Conservation (phyloP, 2,797 vertebrate species). For the Pseudotriccus pelzelni region DNA sequence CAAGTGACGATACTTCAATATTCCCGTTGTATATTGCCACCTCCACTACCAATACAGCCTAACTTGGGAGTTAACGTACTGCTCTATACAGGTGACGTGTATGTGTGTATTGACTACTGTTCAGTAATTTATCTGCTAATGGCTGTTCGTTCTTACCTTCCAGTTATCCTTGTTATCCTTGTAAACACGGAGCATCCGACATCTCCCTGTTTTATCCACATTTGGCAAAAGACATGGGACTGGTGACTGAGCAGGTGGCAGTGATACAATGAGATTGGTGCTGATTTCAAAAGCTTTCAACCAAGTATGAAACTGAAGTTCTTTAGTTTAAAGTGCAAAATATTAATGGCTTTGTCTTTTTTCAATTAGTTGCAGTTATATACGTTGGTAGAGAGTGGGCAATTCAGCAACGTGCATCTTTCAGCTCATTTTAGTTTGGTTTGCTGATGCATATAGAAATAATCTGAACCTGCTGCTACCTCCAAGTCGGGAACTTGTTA, state of each 20-base stretch:
- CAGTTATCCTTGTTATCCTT: background rate
- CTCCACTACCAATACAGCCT: background rate
- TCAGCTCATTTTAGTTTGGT: conserved; percentile 32
- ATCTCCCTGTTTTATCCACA: background rate
- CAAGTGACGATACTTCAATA: background rate
- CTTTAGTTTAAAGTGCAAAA: conserved; percentile 31
- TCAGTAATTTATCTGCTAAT: conserved; percentile 46
- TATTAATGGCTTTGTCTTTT: conserved; percentile 25
- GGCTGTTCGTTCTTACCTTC: background rate
- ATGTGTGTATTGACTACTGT: conserved; percentile 12
- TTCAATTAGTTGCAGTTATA: conserved; percentile 14
- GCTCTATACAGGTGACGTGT: conserved; percentile 22
- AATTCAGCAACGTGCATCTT: conserved; percentile 1
- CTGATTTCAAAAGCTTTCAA: conserved; percentile 46
- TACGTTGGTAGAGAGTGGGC: conserved; percentile 12
- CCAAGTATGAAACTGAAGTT: conserved; percentile 40
- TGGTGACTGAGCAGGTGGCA: conserved; percentile 20
- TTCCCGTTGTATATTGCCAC: background rate
- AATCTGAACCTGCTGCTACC: conserved; percentile 53
- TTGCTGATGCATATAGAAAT: conserved; percentile 36
- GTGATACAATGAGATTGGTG: conserved; percentile 35
- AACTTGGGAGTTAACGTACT: background rate
- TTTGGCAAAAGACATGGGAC: conserved; percentile 35
- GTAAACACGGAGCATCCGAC: background rate
- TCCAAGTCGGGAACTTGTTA: conserved; percentile 44